Percentiles rank a stretch among this genome's conserved stretches.
Evolutionary conservation across 2,797 vertebrate species (phyloP).

Genomic region (Helarctos malayanus): DNA sequence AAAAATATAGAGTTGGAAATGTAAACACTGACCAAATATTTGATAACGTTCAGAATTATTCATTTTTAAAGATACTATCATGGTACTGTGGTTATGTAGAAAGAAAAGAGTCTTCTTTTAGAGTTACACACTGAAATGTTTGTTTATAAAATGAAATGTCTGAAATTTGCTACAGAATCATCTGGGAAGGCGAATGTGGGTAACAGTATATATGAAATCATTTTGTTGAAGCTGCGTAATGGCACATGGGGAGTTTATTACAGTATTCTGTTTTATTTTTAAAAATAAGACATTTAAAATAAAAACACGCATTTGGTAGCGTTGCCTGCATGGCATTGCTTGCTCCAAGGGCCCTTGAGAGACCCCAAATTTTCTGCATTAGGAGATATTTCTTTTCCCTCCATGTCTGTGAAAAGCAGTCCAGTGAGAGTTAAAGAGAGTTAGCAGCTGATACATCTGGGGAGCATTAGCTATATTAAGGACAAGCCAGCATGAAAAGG

Average conservation of each 20-base stretch:
- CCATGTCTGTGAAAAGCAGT: neutral
- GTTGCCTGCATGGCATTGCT: neutral
- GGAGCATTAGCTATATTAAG: slow-evolving; percentile 80
- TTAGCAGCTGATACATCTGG: slow-evolving; percentile 73
- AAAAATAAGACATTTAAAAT: slow-evolving; percentile 56
- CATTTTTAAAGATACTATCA: slow-evolving; percentile 18
- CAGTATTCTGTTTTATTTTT: neutral
- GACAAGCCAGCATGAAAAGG: slow-evolving; percentile 74
- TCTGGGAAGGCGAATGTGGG: neutral
- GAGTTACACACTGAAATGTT: slow-evolving; percentile 36
- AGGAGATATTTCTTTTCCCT: neutral
- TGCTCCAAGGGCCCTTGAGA: neutral
- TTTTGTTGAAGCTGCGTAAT: slow-evolving; percentile 49
- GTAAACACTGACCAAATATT: neutral
- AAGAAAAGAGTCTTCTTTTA: slow-evolving; percentile 26
- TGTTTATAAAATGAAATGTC: slow-evolving; percentile 17
- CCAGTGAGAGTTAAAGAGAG: slow-evolving; percentile 62
- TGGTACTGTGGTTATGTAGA: neutral
- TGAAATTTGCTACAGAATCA: slow-evolving; percentile 45
- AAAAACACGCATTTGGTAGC: neutral
- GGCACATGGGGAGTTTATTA: neutral
- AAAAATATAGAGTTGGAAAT: neutral
- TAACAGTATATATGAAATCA: neutral
- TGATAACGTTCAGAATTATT: neutral
- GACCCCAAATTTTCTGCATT: neutral